These are phyloP conservation scores for Betta splendens DNA, from an alignment of 2,797 vertebrate species.

Conservation along the genomic window DNA sequence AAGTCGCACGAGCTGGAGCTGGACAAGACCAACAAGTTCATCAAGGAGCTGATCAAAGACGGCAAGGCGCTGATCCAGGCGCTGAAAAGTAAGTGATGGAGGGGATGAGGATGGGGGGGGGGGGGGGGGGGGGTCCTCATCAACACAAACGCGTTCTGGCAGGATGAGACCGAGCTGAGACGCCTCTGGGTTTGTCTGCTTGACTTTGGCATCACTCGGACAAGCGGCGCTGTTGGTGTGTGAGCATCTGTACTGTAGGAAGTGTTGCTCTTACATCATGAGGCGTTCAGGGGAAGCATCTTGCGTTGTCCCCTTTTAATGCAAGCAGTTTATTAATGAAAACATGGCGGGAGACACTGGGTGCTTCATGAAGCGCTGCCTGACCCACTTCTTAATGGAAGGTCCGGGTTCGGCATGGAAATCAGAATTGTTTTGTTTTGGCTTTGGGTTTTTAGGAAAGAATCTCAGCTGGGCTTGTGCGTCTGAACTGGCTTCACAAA, in stretches of 20 bases:
- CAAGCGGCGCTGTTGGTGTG: not conserved
- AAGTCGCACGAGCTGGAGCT: constrained; percentile 86
- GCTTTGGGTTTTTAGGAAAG: not conserved
- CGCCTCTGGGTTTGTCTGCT: constrained; percentile 5
- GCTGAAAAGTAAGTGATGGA: constrained; percentile 80
- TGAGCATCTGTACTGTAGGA: not conserved
- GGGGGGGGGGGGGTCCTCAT: too few species aligned
- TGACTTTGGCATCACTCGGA: constrained; percentile 7
- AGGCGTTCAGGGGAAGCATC: constrained; percentile 3
- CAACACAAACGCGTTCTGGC: not conserved
- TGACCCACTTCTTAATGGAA: not conserved
- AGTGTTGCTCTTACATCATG: constrained; percentile 23
- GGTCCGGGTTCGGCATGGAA: not conserved
- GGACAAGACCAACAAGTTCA: constrained; percentile 88
- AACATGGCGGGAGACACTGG: not conserved
- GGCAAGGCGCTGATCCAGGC: constrained; percentile 84
- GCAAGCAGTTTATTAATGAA: too few species aligned
- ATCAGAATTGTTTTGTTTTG: not conserved
- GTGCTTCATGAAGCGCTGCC: not conserved
- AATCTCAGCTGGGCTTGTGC: not conserved
- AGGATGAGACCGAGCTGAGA: not conserved
- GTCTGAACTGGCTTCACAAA: too few species aligned
- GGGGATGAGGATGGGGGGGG: not conserved
- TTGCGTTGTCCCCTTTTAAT: too few species aligned
- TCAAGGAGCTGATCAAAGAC: constrained; percentile 88